phyloP scores from a whole-genome alignment of 2,888 invertebrate species.

The Parelbella ahira region DNA sequence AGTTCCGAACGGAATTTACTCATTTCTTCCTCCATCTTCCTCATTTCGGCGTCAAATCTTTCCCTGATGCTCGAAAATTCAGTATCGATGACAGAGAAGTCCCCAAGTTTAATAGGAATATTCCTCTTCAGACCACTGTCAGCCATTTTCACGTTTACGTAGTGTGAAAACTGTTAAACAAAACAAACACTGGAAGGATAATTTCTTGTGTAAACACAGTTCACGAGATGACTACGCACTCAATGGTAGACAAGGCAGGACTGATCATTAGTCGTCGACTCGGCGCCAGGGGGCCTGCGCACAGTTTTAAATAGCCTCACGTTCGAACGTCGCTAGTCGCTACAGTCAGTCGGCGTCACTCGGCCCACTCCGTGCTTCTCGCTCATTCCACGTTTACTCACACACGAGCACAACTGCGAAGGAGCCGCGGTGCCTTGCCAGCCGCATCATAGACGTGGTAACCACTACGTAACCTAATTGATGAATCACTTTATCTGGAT shows the following conservation, averaged over 20 bases:
- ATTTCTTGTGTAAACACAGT: conserved; percentile 71
- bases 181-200: conserved; percentile 72
- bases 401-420: conserved; percentile 32
- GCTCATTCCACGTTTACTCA: conserved; percentile 69
- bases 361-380: conserved; percentile 76
- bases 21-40: conserved; percentile 99
- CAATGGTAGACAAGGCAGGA: conserved; percentile 70
- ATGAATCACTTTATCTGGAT: conserved; percentile 68
- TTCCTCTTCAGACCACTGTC: conserved; percentile 91
- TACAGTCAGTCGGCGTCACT: conserved; percentile 58
- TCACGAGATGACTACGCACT: conserved; percentile 65
- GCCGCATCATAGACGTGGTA: conserved; percentile 36
- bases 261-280: conserved; percentile 78
- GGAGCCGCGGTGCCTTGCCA: conserved; percentile 36
- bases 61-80: conserved; percentile 98
- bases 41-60: conserved; percentile 97
- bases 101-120: conserved; percentile 96
- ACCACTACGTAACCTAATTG: conserved; percentile 55
- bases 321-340: conserved; percentile 61
- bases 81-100: conserved; percentile 97
- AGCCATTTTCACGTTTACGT: conserved; percentile 83
- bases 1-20: conserved; percentile 95
- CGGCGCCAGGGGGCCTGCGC: conserved; percentile 79
- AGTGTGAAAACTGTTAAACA: conserved; percentile 57
- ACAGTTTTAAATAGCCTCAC: conserved; percentile 80